These are phyloP conservation scores for Pipistrellus kuhlii DNA, from an alignment of 2,797 vertebrate species.

Conservation along the genomic window DNA sequence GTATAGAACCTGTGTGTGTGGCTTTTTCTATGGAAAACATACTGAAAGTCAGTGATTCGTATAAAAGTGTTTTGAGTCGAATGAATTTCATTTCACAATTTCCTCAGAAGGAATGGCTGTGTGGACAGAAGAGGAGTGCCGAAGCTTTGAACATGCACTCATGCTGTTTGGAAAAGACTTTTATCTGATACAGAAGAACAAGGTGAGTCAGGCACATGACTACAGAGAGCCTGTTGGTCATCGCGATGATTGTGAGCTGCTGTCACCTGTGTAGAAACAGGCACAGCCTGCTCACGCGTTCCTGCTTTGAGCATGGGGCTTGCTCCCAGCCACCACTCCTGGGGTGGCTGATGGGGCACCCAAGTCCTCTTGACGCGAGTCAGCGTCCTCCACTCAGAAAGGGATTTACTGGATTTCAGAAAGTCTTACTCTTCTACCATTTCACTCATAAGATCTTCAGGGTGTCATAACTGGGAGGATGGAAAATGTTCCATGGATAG, in stretches of 20 bases:
- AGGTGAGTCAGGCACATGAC: conserved; percentile 87
- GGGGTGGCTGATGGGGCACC: no score
- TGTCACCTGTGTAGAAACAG: background rate
- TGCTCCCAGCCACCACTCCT: no score
- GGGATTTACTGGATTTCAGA: background rate
- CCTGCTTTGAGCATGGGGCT: background rate
- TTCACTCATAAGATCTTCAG: background rate
- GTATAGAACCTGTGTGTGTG: background rate
- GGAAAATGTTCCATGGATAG: background rate
- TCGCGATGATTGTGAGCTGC: conserved; percentile 1
- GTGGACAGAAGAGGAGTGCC: conserved; percentile 99
- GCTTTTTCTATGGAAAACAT: background rate
- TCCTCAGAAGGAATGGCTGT: conserved; percentile 93
- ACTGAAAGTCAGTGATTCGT: conserved; percentile 17
- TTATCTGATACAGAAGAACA: conserved; percentile 99
- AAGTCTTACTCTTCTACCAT: background rate
- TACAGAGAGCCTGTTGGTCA: background rate
- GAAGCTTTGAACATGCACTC: conserved; percentile 97
- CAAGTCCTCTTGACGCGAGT: background rate
- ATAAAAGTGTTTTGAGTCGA: background rate
- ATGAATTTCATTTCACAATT: conserved; percentile 50
- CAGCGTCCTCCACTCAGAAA: background rate
- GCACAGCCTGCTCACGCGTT: background rate
- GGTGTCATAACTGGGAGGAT: background rate
- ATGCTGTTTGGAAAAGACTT: conserved; percentile 99